phyloP scores from a whole-genome alignment of 2,113 vertebrate species.

The Brachyhypopomus gauderio region DNA sequence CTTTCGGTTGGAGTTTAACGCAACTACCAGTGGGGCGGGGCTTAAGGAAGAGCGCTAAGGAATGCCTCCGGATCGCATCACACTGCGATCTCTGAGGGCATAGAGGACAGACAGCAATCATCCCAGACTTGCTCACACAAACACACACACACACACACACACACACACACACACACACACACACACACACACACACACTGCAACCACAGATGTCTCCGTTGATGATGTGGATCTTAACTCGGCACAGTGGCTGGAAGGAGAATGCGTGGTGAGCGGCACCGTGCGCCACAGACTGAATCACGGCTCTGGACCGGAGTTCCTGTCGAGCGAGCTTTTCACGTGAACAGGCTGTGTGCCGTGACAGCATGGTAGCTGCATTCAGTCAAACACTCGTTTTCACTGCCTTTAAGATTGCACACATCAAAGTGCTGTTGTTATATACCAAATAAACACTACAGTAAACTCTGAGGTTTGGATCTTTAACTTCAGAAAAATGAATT shows the following conservation, averaged over 20 bases:
- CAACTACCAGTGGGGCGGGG: neutral
- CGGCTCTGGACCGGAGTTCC: neutral
- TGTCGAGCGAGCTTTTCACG: slow-evolving; percentile 19
- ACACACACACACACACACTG: slow-evolving; percentile 35
- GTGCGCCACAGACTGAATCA: slow-evolving; percentile 6
- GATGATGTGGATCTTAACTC: slow-evolving; percentile 17
- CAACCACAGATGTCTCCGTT: slow-evolving; percentile 31
- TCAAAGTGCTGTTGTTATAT: neutral
- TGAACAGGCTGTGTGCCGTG: neutral
- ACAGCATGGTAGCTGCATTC: slow-evolving; percentile 27
- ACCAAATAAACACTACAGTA: neutral
- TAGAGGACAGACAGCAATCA: slow-evolving; percentile 39
- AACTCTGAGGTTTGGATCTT: neutral
- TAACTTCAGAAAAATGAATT: slow-evolving; percentile 2
- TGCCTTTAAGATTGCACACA: slow-evolving; percentile 6
- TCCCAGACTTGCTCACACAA: slow-evolving; percentile 42
- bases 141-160: slow-evolving; percentile 35
- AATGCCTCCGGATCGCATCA: neutral
- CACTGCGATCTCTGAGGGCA: slow-evolving; percentile 13
- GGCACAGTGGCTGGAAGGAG: slow-evolving; percentile 5
- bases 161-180: slow-evolving; percentile 36
- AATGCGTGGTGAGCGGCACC: neutral
- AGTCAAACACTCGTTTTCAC: neutral
- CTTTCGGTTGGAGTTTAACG: slow-evolving; percentile 14
- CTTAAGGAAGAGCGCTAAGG: neutral